Percentiles rank a stretch among this genome's conserved stretches.
phyloP scores from a whole-genome alignment of 2,888 invertebrate genomes.

The Dolichomitus sp. region DNA sequence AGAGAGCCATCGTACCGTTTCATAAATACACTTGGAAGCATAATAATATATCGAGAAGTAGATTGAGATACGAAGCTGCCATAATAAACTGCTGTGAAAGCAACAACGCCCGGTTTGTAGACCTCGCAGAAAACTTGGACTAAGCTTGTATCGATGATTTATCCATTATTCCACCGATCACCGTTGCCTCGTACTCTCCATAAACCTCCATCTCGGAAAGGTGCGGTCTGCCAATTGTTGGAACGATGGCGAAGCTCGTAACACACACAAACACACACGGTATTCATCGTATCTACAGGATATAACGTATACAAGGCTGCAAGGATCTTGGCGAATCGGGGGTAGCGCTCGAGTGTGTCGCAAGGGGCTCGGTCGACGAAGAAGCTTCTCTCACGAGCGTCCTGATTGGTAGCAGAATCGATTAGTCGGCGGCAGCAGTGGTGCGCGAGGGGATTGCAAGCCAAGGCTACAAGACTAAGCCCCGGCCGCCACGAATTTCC shows the following conservation, averaged over 20 bases:
- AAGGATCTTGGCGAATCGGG: constrained; percentile 8
- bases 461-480: constrained; percentile 25
- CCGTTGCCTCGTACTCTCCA: neutral
- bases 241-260: constrained; percentile 9
- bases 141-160: constrained; percentile 54
- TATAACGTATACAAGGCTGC: neutral
- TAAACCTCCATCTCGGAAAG: neutral
- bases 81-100: neutral
- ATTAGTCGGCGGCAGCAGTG: constrained; percentile 74
- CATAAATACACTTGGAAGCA: neutral
- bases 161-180: neutral
- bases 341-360: constrained; percentile 63
- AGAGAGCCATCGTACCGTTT: constrained; percentile 13
- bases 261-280: neutral
- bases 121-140: constrained; percentile 62
- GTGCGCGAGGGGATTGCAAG: constrained; percentile 11
- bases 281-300: neutral
- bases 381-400: constrained; percentile 72
- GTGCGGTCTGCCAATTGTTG: constrained; percentile 9
- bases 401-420: constrained; percentile 85
- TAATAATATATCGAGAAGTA: constrained; percentile 29
- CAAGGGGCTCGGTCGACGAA: constrained; percentile 65
- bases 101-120: neutral
- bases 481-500: constrained; percentile 83
- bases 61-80: constrained; percentile 22